A percentile compares a stretch with the other conserved stretches of the same genome.
Conservation (phyloP, 2,888 invertebrate species). For the Stenotaenia linearis region DNA sequence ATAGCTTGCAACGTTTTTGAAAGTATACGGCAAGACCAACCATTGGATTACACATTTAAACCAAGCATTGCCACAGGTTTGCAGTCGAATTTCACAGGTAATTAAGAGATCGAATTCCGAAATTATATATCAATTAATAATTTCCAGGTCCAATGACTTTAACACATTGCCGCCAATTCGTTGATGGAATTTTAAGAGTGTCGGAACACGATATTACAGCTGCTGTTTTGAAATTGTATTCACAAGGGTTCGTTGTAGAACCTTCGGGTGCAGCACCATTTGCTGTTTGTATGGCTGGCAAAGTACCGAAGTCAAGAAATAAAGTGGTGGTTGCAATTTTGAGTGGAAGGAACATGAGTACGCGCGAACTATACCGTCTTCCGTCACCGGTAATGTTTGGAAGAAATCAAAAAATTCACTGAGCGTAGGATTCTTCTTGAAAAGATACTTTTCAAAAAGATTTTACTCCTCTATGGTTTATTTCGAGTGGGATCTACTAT, state of each 20-base stretch:
- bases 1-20: not conserved
- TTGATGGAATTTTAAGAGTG: not conserved
- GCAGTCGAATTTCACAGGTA: not conserved
- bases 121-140: not conserved
- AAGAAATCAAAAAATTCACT: not conserved
- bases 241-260: not conserved
- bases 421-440: too few species aligned
- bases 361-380: not conserved
- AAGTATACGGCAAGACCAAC: not conserved
- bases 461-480: too few species aligned
- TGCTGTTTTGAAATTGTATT: not conserved
- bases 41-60: not conserved
- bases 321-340: not conserved
- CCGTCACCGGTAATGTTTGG: not conserved
- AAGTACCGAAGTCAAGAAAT: not conserved
- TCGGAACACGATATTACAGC: not conserved
- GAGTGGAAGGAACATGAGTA: not conserved
- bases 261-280: not conserved
- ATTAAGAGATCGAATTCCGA: not conserved
- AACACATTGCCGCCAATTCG: not conserved
- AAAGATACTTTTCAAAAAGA: too few species aligned
- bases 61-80: not conserved
- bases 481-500: too few species aligned
- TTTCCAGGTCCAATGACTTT: not conserved
- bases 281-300: not conserved